Evolutionary conservation across 2,113 vertebrate species (phyloP), one percentile per base, ranked within the genome.

Genomic region (Ophthalmolycus amberensis): DNA sequence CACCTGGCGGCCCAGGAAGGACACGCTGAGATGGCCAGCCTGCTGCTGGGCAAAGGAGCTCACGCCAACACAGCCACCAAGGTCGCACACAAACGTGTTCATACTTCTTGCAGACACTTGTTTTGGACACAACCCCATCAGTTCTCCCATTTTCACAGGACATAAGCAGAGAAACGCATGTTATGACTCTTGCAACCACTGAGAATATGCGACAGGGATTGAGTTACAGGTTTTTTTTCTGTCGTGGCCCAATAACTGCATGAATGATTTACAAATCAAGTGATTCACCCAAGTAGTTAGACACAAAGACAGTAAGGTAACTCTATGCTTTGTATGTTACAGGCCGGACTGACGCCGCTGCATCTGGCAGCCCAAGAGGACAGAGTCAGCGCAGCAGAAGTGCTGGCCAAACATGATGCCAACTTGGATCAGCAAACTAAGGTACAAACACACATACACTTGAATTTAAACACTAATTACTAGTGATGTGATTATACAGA

Each of bases 351-450:
- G 91, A 97, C 97, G 20, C 94, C 98, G 58, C 92, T 99, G 71
- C 98, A 99, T 90, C 96, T 99, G 20, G 91, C 97, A 38, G 98
- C 98, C 87, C 98, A 99, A 83, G 98, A 99, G 87, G 98, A 99
- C 91, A 96, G 95, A 88, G 97, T 99, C 79, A 97, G 87, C 11
- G 96, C 96, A 60, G 96, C 97, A 0, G 97, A 98, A 59, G 95
- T 97, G 32, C 94, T 99, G 69, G 94, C 94, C 56, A 98, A 97
- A 82, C 94, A 97, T 0, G 96, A 96, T 10, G 97, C 97, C 18
- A 97, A 97, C 85, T 85, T 96, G 82, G 98, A 99, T 82, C 97
- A 98, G 64, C 97, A 96, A 89, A 99, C 98, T 8, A 99, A 99
- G 96, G 98, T 98, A 79, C 50, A 42, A 18, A 71, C 59, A 66